Base-by-base conservation (phyloP, 2,888 invertebrate genomes). In the Tuberolachnus salignus region DNA sequence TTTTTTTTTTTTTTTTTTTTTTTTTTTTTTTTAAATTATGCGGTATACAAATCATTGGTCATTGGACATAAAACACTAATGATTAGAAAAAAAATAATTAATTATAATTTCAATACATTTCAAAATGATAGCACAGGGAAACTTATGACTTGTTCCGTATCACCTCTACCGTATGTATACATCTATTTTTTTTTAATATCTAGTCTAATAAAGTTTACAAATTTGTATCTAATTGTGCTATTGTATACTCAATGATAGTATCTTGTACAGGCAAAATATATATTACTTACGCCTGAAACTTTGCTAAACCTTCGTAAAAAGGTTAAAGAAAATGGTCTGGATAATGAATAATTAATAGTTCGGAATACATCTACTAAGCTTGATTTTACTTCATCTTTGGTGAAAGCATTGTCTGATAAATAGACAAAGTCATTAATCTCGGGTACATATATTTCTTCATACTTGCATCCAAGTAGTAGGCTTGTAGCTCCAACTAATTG, bases 391-490 rank as follows among this genome's bases (percentile, higher is more conserved):
- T 97, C 93, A 2, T 87, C 84, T 83, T 91, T 92, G 4, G 89
- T 89, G 85, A 94, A 98, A 0, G 95, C 91, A 84, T 93, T 91
- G 86, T 96, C 97, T 13, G 96, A 94, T 75, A 98, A 92, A 85
- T 92, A 95, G 16, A 94, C 92, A 87, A 97, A 97, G 86, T 98
- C 98, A 9, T 87, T 87, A 26, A 96, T 89, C 63, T 94, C 93
- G 0, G 97, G 96, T 1, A 93, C 89, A 84, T 92, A 95, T 84
- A 96, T 92, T 87, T 98, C 98, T 86, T 98, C 98, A 84, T 95
- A 97, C 86, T 98, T 98, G 84, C 92, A 90, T 0, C 98, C 97
- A 74, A 97, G 90, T 83, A 95, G 92, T 88, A 98, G 90, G 0
- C 95, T 92, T 0, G 95, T 91, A 1, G 94, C 92, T 4, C 97